A percentile compares a stretch with the other conserved stretches of the same genome.
Evolutionary conservation across 2,113 vertebrate genomes (phyloP).

Genomic region (Vulpes lagopus): DNA sequence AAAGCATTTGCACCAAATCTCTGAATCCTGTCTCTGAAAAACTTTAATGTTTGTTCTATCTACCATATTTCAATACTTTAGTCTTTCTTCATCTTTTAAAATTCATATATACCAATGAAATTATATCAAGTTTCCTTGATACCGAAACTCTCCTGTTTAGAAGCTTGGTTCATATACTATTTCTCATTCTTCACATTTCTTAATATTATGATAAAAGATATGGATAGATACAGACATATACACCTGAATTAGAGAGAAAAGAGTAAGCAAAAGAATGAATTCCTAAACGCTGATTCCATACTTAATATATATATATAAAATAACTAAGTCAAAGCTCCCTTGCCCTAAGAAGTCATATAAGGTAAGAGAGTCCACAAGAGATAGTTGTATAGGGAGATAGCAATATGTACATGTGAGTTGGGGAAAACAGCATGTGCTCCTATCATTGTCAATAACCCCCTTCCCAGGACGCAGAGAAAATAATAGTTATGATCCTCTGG

Average conservation of each 20-base stretch:
- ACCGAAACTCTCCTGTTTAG: conserved; percentile 20
- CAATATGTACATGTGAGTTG: neutral
- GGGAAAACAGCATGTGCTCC: neutral
- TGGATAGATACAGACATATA: neutral
- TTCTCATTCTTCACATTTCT: conserved; percentile 41
- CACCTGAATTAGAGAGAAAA: conserved; percentile 40
- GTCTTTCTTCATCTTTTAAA: conserved; percentile 61
- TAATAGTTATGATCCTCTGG: neutral
- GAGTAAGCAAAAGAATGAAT: neutral
- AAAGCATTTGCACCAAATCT: conserved; percentile 60
- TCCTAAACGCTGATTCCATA: conserved; percentile 9
- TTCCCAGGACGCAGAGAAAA: neutral
- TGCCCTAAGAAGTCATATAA: neutral
- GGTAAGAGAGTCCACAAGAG: neutral
- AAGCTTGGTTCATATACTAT: conserved; percentile 19
- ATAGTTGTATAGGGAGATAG: neutral
- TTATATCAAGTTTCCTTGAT: conserved; percentile 39
- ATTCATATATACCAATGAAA: neutral
- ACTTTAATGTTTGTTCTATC: conserved; percentile 48
- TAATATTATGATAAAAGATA: conserved; percentile 39
- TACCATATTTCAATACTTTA: conserved; percentile 53
- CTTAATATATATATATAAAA: neutral
- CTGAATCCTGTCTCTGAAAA: conserved; percentile 59
- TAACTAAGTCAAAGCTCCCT: neutral
- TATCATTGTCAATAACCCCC: neutral